Base-by-base conservation (phyloP, 2,113 vertebrate genomes). In the Hypomesus transpacificus region DNA sequence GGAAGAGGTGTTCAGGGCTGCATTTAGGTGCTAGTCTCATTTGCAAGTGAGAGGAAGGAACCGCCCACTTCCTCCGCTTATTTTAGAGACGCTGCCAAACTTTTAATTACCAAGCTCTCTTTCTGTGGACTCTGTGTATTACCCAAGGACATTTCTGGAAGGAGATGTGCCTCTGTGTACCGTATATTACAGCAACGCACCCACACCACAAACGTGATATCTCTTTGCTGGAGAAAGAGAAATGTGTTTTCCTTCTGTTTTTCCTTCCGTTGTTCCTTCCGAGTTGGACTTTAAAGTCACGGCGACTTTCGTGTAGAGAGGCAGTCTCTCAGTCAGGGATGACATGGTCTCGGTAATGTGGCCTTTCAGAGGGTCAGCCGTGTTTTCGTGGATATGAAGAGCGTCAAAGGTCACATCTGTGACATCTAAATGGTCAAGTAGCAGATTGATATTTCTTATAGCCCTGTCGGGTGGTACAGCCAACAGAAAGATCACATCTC, bases 31-130 rank as follows among this genome's bases (percentile, higher is more conserved):
- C 76, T 0, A 5, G 39, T 79, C 81, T 78, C 34, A 24, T 65
- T 84, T 73, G 20, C 21, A 71, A 78, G 66, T 65, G 57, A 24
- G 73, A 65, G 26, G 71, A 85, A 84, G 78, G 57, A 78, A 84
- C 81, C 79, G 75, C 73, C 75, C 68, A 4, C 69, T 69, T 68
- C 67, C 68, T 14, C 57, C 24, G 28, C 60, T 75, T 24, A 39
- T 1, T 73, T 61, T 70, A 68, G 80, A 68, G 80, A 81, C 77
- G 71, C 67, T 68, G 57, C 13, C 76, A 81, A 79, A 71, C 75
- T 86, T 86, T 87, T 87, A 87, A 90, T 89, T 86, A 82, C 66
- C 22, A 73, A 75, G 70, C 81, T 75, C 75, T 88, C 83, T 81
- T 71, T 62, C 77, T 66, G 73, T 79, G 71, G 22, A 7, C 39